A percentile compares a stretch with the other conserved stretches of the same genome.
Conservation (phyloP, 1,140 invertebrate species). For the Rhyzopertha dominica region DNA sequence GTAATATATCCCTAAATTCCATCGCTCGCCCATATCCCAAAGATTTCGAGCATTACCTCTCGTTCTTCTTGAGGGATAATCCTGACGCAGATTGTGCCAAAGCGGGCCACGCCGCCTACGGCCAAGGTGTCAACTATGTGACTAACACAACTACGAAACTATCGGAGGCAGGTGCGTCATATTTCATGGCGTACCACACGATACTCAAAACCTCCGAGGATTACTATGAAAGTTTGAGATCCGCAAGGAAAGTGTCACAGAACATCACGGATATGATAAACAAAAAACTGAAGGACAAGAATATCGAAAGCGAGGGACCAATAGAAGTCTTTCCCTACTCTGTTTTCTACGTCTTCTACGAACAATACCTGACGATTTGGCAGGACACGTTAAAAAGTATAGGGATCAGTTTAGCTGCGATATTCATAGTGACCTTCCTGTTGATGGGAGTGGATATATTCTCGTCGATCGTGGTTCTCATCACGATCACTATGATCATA, state of each 20-base stretch:
- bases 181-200: slow-evolving; percentile 95
- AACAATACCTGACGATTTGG: slow-evolving; percentile 98
- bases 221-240: slow-evolving; percentile 83
- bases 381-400: slow-evolving; percentile 83
- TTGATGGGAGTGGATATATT: slow-evolving; percentile 90
- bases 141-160: slow-evolving; percentile 44
- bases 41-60: slow-evolving; percentile 77
- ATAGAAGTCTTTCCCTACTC: slow-evolving; percentile 95
- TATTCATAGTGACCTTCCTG: slow-evolving; percentile 91
- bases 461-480: slow-evolving; percentile 82
- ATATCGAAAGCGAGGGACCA: slow-evolving; percentile 37
- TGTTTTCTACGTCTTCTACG: slow-evolving; percentile 98
- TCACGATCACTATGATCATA: slow-evolving; percentile 91
- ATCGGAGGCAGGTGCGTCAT: slow-evolving; percentile 61
- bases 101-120: slow-evolving; percentile 80
- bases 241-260: slow-evolving; percentile 70
- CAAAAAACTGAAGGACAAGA: slow-evolving; percentile 48
- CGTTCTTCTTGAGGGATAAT: slow-evolving; percentile 88
- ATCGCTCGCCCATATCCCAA: slow-evolving; percentile 57
- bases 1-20: too few species aligned
- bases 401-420: slow-evolving; percentile 79
- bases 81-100: slow-evolving; percentile 78
- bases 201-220: slow-evolving; percentile 88
- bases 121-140: slow-evolving; percentile 60
- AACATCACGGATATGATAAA: slow-evolving; percentile 81